A percentile compares a stretch with the other conserved stretches of the same genome.
phyloP scores from a whole-genome alignment of 2,888 invertebrate species.

The Chrysolina americana region DNA sequence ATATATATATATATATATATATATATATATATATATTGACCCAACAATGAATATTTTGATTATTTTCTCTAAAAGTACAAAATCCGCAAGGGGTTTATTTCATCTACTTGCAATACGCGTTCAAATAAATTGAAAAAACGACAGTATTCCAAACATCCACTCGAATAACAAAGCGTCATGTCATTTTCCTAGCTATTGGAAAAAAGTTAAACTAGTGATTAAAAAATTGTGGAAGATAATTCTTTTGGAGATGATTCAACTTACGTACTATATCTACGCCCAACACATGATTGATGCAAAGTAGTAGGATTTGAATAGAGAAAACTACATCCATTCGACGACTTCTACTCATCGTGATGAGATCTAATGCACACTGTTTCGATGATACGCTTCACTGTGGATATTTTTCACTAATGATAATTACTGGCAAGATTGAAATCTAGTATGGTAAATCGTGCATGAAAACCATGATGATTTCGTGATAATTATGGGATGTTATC shows the following conservation, averaged over 20 bases:
- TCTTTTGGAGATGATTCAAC: slow-evolving; percentile 44
- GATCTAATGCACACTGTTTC: not conserved
- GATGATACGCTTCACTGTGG: not conserved
- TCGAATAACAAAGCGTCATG: too few relatives aligned
- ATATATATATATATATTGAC: too few relatives aligned
- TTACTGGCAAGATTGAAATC: slow-evolving; percentile 58
- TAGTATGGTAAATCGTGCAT: slow-evolving; percentile 60
- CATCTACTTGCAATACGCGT: too few relatives aligned
- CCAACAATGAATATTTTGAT: too few relatives aligned
- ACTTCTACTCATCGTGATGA: not conserved
- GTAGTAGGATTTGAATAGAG: not conserved
- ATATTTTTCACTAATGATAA: slow-evolving; percentile 60
- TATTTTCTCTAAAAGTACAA: too few relatives aligned
- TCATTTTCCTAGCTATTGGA: too few relatives aligned
- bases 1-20: too few relatives aligned
- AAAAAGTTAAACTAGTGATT: too few relatives aligned
- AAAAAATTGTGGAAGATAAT: too few relatives aligned
- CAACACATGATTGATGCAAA: not conserved
- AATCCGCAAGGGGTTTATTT: too few relatives aligned
- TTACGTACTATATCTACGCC: slow-evolving; percentile 60
- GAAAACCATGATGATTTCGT: slow-evolving; percentile 59
- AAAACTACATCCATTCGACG: not conserved
- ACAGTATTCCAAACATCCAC: too few relatives aligned
- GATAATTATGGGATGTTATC: slow-evolving; percentile 4
- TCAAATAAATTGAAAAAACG: too few relatives aligned